These are phyloP conservation scores for Lymantria dispar DNA, from an alignment of 2,888 invertebrate species.

Conservation along the genomic window DNA sequence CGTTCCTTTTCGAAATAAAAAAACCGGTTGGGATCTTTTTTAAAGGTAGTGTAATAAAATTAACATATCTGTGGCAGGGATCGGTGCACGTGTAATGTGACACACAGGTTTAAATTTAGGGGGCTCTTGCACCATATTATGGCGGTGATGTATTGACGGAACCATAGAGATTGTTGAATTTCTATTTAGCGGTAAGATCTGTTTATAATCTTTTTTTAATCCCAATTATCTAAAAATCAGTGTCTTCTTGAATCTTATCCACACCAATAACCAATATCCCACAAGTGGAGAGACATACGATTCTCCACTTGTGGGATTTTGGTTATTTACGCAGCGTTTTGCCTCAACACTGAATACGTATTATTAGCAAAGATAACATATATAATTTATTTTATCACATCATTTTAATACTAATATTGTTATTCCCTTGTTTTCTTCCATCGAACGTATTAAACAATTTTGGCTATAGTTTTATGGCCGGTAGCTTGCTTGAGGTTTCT, in stretches of 20 bases:
- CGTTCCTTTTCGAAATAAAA: conserved; percentile 70
- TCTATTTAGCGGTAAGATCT: background rate
- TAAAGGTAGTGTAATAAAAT: conserved; percentile 76
- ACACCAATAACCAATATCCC: conserved; percentile 25
- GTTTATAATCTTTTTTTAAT: background rate
- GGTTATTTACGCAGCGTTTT: conserved; percentile 27
- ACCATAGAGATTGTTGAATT: background rate
- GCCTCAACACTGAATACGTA: conserved; percentile 2
- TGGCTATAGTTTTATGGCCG: too few relatives aligned
- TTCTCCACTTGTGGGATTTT: conserved; percentile 16
- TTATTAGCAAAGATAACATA: background rate
- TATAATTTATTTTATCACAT: background rate
- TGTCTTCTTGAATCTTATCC: too few relatives aligned
- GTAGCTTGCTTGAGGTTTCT: too few relatives aligned
- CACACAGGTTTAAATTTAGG: conserved; percentile 39
- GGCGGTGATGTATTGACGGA: conserved; percentile 1
- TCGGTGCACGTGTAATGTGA: conserved; percentile 53
- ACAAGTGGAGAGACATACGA: conserved; percentile 15
- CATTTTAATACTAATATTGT: too few relatives aligned
- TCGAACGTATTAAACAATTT: too few relatives aligned
- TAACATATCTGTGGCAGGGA: conserved; percentile 70
- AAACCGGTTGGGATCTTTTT: conserved; percentile 73
- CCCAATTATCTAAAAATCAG: too few relatives aligned
- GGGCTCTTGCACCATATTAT: conserved; percentile 25
- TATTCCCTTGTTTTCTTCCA: too few relatives aligned